Evolutionary conservation across 2,888 invertebrate species (phyloP).

Genomic region (Patella depressa): DNA sequence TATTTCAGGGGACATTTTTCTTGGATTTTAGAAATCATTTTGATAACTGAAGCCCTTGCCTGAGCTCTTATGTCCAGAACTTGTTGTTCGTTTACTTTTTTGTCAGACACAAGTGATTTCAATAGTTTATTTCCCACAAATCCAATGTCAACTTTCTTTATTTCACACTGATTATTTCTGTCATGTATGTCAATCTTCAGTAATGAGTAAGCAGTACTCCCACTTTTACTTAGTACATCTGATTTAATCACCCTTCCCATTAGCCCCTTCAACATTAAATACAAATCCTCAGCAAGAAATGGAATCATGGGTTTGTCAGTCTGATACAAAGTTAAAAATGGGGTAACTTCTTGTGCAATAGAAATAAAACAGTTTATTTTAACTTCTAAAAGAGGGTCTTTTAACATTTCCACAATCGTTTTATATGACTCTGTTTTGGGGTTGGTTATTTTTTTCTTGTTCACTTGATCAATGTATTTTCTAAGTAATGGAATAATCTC

Average conservation of each 20-base stretch:
- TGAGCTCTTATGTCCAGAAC: conserved; percentile 22
- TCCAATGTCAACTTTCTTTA: conserved; percentile 24
- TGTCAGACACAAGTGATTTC: conserved; percentile 13
- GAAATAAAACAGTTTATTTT: conserved; percentile 20
- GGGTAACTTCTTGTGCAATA: conserved; percentile 23
- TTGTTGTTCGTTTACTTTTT: conserved; percentile 19
- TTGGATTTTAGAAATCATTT: conserved; percentile 16
- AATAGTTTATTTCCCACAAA: conserved; percentile 17
- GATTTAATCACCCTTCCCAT: conserved; percentile 18
- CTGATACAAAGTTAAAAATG: conserved; percentile 25
- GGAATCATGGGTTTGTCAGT: conserved; percentile 33
- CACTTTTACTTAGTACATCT: not conserved
- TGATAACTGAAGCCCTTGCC: conserved; percentile 14
- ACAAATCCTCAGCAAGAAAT: conserved; percentile 28
- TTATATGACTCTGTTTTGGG: too few relatives aligned
- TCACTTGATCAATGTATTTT: not conserved
- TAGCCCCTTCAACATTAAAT: conserved; percentile 9
- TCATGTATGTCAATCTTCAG: conserved; percentile 20
- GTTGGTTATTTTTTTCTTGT: not conserved
- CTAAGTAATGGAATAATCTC: conserved; percentile 7
- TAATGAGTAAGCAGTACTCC: conserved; percentile 7
- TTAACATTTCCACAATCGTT: not conserved
- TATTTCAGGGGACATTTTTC: conserved; percentile 27
- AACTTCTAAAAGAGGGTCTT: conserved; percentile 14
- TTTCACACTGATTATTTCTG: conserved; percentile 16